phyloP scores from a whole-genome alignment of 2,888 invertebrate genomes.

The Cataglyphis cursor region DNA sequence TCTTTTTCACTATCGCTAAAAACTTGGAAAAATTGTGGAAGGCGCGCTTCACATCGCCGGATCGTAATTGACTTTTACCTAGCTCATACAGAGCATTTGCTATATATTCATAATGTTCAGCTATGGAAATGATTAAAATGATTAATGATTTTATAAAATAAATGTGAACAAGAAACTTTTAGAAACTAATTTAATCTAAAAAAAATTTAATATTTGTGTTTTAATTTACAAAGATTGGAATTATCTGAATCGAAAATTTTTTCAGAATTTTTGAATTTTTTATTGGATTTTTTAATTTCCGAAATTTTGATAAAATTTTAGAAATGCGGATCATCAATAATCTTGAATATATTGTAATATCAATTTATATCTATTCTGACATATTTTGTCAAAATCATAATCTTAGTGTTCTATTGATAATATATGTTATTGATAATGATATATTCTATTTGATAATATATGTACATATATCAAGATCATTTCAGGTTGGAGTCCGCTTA shows the following conservation, averaged over 20 bases:
- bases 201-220: neutral
- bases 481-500: too few species aligned
- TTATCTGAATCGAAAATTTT: neutral
- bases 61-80: slow-evolving; percentile 73
- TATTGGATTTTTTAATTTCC: neutral
- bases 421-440: too few species aligned
- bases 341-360: neutral
- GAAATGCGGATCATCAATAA: neutral
- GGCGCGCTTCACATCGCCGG: slow-evolving; percentile 70
- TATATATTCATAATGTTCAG: slow-evolving; percentile 69
- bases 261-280: neutral
- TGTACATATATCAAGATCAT: too few species aligned
- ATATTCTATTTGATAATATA: too few species aligned
- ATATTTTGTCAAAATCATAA: neutral
- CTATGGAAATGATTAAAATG: slow-evolving; percentile 62
- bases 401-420: neutral
- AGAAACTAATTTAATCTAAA: neutral
- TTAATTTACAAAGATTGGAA: neutral
- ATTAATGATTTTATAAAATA: neutral
- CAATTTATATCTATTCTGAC: too few species aligned
- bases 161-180: slow-evolving; percentile 3
- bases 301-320: neutral
- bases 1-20: slow-evolving; percentile 73
- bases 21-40: slow-evolving; percentile 75
- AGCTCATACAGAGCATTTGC: slow-evolving; percentile 75